Evolutionary conservation across 2,797 vertebrate species (phyloP).

Genomic region (Potorous gilbertii): DNA sequence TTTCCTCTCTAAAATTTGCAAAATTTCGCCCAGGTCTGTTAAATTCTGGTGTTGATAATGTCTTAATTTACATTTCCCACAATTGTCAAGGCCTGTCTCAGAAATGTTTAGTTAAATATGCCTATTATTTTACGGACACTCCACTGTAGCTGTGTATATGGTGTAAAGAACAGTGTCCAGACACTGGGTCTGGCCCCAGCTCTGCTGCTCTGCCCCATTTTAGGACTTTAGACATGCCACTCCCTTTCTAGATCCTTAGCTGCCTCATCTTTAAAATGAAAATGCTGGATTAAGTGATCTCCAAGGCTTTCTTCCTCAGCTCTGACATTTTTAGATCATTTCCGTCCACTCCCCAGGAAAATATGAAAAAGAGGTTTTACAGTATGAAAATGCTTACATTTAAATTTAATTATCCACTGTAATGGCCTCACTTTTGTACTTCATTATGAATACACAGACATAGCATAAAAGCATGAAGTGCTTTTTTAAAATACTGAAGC

Average conservation of each 20-base stretch:
- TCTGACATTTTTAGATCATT: background rate
- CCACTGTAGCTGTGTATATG: background rate
- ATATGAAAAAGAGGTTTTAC: background rate
- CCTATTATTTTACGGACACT: slow-evolving; percentile 47
- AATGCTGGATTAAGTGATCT: background rate
- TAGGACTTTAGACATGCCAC: background rate
- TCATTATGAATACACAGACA: background rate
- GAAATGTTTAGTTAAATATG: background rate
- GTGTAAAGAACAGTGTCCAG: background rate
- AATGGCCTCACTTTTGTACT: background rate
- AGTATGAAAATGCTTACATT: slow-evolving; percentile 1
- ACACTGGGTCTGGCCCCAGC: background rate
- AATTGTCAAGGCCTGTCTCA: slow-evolving; percentile 42
- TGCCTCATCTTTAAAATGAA: background rate
- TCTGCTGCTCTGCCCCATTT: background rate
- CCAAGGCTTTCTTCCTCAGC: background rate
- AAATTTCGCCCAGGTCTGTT: slow-evolving; percentile 21
- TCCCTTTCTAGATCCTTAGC: background rate
- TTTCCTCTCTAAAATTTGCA: slow-evolving; percentile 1
- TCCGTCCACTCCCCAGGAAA: background rate
- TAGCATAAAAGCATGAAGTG: background rate
- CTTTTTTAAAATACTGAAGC: background rate
- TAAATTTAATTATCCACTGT: slow-evolving; percentile 27
- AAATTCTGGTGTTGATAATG: slow-evolving; percentile 40
- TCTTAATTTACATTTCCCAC: slow-evolving; percentile 18